Evolutionary conservation across 2,888 invertebrate genomes (phyloP).

Genomic region (Corythucha ciliata): DNA sequence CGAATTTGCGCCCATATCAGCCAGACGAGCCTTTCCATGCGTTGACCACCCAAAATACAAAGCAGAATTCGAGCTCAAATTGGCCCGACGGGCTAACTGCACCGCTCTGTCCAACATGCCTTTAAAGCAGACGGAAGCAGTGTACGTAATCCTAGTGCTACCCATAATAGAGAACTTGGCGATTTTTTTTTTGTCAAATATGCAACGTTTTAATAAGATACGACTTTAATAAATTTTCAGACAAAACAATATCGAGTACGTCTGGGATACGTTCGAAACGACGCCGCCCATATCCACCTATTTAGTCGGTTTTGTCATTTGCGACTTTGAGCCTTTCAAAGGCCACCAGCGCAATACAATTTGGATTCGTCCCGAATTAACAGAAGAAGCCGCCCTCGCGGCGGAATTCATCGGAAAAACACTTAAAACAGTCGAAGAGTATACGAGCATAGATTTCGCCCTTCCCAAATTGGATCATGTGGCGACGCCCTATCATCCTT

Average conservation of each 20-base stretch:
- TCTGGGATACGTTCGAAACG: slow-evolving; percentile 61
- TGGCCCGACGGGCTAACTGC: slow-evolving; percentile 53
- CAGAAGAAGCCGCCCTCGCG: too few relatives aligned
- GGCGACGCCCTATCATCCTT: slow-evolving; percentile 72
- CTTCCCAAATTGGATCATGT: slow-evolving; percentile 81
- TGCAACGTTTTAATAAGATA: neutral
- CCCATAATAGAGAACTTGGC: neutral
- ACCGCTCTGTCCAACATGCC: slow-evolving; percentile 70
- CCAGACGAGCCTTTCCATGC: slow-evolving; percentile 77
- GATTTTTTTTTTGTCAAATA: too few relatives aligned
- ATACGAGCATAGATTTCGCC: slow-evolving; percentile 62
- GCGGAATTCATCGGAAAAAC: slow-evolving; percentile 47
- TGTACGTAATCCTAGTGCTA: slow-evolving; percentile 44
- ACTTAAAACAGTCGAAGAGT: slow-evolving; percentile 59
- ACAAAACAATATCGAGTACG: slow-evolving; percentile 49
- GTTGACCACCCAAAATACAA: slow-evolving; percentile 85
- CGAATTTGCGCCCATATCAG: slow-evolving; percentile 70
- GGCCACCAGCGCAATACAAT: neutral
- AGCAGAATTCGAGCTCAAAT: slow-evolving; percentile 61
- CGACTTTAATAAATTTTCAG: slow-evolving; percentile 41
- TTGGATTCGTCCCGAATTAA: too few relatives aligned
- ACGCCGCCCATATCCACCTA: slow-evolving; percentile 89
- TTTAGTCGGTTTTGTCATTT: slow-evolving; percentile 59
- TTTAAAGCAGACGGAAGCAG: slow-evolving; percentile 42
- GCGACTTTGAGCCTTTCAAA: too few relatives aligned